Conservation (phyloP, 2,888 invertebrate genomes). For the Rotaria socialis region DNA sequence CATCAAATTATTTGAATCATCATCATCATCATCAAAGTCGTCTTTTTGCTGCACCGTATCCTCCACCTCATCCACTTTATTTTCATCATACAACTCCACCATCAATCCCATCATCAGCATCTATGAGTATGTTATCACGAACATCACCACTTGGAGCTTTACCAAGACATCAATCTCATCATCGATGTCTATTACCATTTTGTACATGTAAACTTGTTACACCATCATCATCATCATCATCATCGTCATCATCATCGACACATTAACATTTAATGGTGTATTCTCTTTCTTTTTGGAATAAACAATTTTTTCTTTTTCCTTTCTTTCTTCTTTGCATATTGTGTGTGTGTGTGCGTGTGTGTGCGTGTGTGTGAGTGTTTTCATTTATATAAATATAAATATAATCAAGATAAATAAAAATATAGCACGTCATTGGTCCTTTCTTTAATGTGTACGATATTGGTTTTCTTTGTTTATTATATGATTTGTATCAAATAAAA, state of each 20-base stretch:
- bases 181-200: slow-evolving; percentile 36
- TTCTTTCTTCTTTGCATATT: slow-evolving; percentile 13
- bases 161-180: slow-evolving; percentile 19
- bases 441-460: background rate
- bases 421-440: background rate
- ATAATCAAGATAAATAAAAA: slow-evolving; percentile 6
- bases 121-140: background rate
- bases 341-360: background rate
- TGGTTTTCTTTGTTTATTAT: background rate
- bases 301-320: background rate
- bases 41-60: slow-evolving; percentile 13
- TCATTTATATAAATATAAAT: slow-evolving; percentile 25
- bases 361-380: background rate
- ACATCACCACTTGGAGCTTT: background rate
- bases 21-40: slow-evolving; percentile 36
- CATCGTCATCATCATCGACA: background rate
- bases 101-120: background rate
- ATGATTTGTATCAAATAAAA: background rate
- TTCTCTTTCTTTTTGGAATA: background rate
- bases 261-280: background rate
- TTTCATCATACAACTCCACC: slow-evolving; percentile 6
- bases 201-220: slow-evolving; percentile 36
- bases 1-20: slow-evolving; percentile 28
- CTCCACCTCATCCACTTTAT: slow-evolving; percentile 27
- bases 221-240: background rate